Conservation (phyloP, 2,888 invertebrate species). For the Leptinotarsa haldemani region DNA sequence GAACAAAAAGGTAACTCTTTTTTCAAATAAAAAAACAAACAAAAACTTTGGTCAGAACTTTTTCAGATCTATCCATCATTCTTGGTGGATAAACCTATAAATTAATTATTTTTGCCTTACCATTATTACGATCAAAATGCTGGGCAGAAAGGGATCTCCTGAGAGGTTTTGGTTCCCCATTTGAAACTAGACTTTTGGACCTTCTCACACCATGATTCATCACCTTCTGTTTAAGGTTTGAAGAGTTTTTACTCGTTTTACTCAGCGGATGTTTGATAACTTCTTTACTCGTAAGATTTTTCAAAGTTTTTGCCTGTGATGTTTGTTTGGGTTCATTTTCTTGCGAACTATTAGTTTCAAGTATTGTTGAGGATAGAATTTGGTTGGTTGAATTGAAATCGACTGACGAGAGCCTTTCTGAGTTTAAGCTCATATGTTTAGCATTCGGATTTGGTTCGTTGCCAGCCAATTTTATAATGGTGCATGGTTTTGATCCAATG, state of each 20-base stretch:
- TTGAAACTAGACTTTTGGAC: not conserved
- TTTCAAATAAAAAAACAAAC: too few relatives aligned
- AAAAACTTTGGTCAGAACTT: too few relatives aligned
- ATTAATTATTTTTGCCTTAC: constrained; percentile 8
- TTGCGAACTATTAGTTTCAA: constrained; percentile 23
- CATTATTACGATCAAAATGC: constrained; percentile 41
- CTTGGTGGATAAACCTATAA: not conserved
- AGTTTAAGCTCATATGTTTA: constrained; percentile 20
- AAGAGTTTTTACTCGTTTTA: not conserved
- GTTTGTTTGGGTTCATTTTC: not conserved
- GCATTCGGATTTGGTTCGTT: constrained; percentile 22
- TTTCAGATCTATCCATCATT: too few relatives aligned
- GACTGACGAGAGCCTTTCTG: constrained; percentile 27
- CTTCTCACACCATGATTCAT: constrained; percentile 1
- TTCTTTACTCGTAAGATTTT: not conserved
- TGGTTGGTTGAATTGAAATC: constrained; percentile 13
- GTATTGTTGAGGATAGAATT: constrained; percentile 25
- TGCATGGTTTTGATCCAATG: constrained; percentile 19
- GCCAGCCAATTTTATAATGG: constrained; percentile 14
- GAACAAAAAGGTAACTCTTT: too few relatives aligned
- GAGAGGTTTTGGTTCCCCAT: constrained; percentile 20
- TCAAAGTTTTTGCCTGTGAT: not conserved
- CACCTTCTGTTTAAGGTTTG: constrained; percentile 14
- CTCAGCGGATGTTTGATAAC: not conserved
- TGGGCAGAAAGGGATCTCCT: constrained; percentile 49